Conservation (phyloP, 2,888 invertebrate species). For the Sinhomidia bicolor region DNA sequence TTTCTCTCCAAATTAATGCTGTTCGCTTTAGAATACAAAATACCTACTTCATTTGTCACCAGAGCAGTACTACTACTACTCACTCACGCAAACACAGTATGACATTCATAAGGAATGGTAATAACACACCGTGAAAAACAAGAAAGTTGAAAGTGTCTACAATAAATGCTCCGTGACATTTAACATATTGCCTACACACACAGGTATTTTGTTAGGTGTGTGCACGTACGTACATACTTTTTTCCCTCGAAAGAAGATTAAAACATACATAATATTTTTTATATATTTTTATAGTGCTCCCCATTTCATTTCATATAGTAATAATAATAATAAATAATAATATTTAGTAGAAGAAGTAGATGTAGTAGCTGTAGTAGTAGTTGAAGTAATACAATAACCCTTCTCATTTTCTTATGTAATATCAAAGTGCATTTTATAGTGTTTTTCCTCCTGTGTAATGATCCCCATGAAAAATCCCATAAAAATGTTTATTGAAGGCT, state of each 20-base stretch:
- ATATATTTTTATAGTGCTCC: not conserved
- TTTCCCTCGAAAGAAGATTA: too few relatives aligned
- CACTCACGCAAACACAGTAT: slow-evolving; percentile 53
- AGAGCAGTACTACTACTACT: too few relatives aligned
- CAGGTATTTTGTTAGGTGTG: slow-evolving; percentile 38
- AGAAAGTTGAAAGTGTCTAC: slow-evolving; percentile 50
- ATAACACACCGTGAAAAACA: slow-evolving; percentile 59
- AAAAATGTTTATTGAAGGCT: slow-evolving; percentile 76
- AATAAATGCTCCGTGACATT: slow-evolving; percentile 63
- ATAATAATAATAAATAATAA: not conserved
- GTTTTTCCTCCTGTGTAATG: slow-evolving; percentile 70
- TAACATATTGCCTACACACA: slow-evolving; percentile 32
- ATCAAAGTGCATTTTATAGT: slow-evolving; percentile 8
- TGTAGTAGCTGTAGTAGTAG: too few relatives aligned
- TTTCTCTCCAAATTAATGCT: not conserved
- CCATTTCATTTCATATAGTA: not conserved
- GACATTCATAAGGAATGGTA: slow-evolving; percentile 42
- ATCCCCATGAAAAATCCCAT: slow-evolving; percentile 74
- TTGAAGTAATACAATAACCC: not conserved
- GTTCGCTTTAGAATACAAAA: slow-evolving; percentile 44
- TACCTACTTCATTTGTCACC: slow-evolving; percentile 55
- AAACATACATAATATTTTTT: too few relatives aligned
- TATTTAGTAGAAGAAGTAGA: too few relatives aligned
- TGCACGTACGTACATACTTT: too few relatives aligned
- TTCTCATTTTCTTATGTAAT: slow-evolving; percentile 27